These are phyloP conservation scores for Benthosema pterotum DNA, from an alignment of 2,797 vertebrate genomes.

Conservation along the genomic window DNA sequence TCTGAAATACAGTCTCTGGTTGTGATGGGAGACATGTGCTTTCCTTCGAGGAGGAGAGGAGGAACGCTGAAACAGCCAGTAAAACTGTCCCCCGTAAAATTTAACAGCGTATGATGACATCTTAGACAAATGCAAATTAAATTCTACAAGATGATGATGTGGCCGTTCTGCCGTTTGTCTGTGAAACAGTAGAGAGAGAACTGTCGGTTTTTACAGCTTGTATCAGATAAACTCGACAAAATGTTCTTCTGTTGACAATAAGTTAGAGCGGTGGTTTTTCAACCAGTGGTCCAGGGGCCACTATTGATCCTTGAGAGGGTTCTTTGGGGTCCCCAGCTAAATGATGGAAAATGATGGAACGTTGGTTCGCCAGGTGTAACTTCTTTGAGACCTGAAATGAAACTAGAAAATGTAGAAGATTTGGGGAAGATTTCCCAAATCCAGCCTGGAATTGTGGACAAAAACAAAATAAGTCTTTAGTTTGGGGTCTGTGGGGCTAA, in stretches of 20 bases:
- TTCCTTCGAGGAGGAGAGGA: conserved; percentile 43
- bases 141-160: conserved; percentile 43
- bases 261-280: conserved; percentile 51
- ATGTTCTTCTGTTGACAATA: conserved; percentile 39
- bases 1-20: conserved; percentile 50
- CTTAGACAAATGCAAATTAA: conserved; percentile 60
- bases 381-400: no score
- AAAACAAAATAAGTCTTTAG: no score
- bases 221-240: conserved; percentile 42
- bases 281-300: no score
- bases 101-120: conserved; percentile 63
- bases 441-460: no score
- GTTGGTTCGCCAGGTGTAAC: no score
- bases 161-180: conserved; percentile 21
- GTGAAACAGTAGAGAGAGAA: conserved; percentile 41
- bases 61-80: conserved; percentile 50
- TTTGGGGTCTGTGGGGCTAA: no score
- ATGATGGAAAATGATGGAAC: no score
- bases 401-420: no score
- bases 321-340: no score
- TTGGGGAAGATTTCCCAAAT: no score
- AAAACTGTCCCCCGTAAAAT: conserved; percentile 56
- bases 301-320: no score
- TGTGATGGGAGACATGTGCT: conserved; percentile 43
- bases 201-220: conserved; percentile 37